Base-by-base conservation (phyloP, 2,797 vertebrate species). In the Microcaecilia unicolor region DNA sequence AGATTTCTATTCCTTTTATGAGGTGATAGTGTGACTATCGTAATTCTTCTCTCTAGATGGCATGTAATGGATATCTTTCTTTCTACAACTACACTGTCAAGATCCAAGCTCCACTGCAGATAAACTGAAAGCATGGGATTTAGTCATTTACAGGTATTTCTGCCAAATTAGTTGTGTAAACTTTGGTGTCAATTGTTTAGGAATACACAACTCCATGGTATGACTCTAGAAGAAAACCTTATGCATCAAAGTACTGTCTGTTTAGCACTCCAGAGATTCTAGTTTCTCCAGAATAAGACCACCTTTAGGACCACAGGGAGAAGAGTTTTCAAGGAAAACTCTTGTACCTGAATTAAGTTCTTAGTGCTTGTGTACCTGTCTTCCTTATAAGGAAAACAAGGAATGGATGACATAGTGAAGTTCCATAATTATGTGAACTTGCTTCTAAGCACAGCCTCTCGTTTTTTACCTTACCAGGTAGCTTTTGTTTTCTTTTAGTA, bases 381-480 rank as follows among this genome's bases (percentile, higher is more conserved):
- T 66, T 72, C 73, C 76, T 81, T 83, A 83, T 84, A 85, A 81
- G 91, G 80, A 60, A 62, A 86, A 85, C 71, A 79, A 84, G 93
- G 96, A 99, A 94, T 90, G 68, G 33, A 31, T 44, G 83, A 9
- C 25, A 24, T 30, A 37, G 21, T 17, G 25, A 19, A 26, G 36
- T 42, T 37, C 34, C 34, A 64, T 69, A 73, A 74, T 60, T 63
- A 63, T 39, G 66, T 70, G 63, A 55, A 27, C 21, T 63, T 67
- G 36, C 65, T 60, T 61, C 58, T 64, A 66, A 47, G 51, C 66
- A 64, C 57, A 56, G 68, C 51, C 56, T 73, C 54, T 64, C 44
- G 61, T 55, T 55, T n/a, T 59, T 58, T 72, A 77, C 74, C 73
- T 74, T 68, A 54, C 55, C 71, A 75, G 74, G 71, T 78, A 73